Conservation (phyloP, 2,888 invertebrate genomes). For the Acheta domesticus region DNA sequence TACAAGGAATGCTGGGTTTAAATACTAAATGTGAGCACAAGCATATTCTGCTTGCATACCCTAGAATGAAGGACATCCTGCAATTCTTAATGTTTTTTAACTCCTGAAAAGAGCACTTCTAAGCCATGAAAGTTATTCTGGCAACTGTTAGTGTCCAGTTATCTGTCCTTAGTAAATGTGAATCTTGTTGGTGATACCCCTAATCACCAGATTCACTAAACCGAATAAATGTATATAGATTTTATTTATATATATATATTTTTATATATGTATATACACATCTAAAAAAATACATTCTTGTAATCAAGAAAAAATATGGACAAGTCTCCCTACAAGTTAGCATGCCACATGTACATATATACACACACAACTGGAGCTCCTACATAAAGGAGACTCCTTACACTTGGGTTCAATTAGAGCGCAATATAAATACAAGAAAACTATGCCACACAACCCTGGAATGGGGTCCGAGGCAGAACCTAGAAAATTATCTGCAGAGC, state of each 20-base stretch:
- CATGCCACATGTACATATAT: constrained; percentile 37
- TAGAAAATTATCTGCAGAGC: constrained; percentile 11
- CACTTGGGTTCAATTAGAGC: background rate
- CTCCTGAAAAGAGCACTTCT: constrained; percentile 11
- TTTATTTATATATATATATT: constrained; percentile 31
- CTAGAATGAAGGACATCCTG: background rate
- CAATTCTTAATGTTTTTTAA: background rate
- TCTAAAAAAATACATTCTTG: constrained; percentile 38
- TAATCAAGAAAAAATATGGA: constrained; percentile 37
- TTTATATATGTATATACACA: constrained; percentile 35
- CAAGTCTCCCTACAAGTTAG: constrained; percentile 35
- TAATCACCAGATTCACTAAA: background rate
- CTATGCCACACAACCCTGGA: background rate
- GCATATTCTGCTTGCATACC: constrained; percentile 3
- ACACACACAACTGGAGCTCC: constrained; percentile 23
- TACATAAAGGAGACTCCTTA: too few relatives aligned
- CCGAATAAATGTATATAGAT: constrained; percentile 23
- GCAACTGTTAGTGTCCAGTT: background rate
- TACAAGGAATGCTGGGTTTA: constrained; percentile 3
- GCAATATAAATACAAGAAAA: constrained; percentile 10
- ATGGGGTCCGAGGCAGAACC: background rate
- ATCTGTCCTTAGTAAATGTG: constrained; percentile 2
- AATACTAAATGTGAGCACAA: background rate
- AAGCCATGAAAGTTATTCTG: constrained; percentile 18
- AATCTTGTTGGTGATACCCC: background rate